These are phyloP conservation scores for Furcula furcula DNA, from an alignment of 2,888 invertebrate species.

Conservation along the genomic window DNA sequence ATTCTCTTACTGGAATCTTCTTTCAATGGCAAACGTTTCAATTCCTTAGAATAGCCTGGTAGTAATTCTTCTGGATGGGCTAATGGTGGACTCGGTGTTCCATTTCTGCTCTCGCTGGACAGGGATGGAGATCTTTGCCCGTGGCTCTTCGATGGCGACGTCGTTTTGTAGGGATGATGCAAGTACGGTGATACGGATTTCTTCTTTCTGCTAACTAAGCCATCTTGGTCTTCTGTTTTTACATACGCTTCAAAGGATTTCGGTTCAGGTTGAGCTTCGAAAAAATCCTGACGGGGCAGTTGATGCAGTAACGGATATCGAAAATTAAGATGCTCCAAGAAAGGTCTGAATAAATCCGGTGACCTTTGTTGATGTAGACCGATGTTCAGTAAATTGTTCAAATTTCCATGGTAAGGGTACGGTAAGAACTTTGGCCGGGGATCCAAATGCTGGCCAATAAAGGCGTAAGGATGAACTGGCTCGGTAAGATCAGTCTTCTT, in stretches of 20 bases:
- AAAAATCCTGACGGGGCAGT: conserved; percentile 62
- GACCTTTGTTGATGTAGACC: conserved; percentile 82
- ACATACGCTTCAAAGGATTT: conserved; percentile 51
- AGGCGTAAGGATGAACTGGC: conserved; percentile 59
- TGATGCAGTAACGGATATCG: conserved; percentile 69
- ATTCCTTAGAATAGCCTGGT: conserved; percentile 66
- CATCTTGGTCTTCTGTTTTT: conserved; percentile 62
- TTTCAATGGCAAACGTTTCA: conserved; percentile 73
- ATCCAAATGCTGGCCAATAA: conserved; percentile 59
- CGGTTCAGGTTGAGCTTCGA: conserved; percentile 46
- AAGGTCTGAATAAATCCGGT: conserved; percentile 74
- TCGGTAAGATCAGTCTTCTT: conserved; percentile 64
- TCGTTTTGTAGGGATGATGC: conserved; percentile 67
- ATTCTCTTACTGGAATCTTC: conserved; percentile 92
- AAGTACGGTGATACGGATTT: conserved; percentile 70
- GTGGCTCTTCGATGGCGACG: conserved; percentile 66
- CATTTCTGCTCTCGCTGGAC: conserved; percentile 77
- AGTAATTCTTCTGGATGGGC: conserved; percentile 70
- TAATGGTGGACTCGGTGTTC: conserved; percentile 79
- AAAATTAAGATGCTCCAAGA: conserved; percentile 69
- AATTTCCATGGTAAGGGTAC: conserved; percentile 83
- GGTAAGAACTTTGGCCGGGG: conserved; percentile 78
- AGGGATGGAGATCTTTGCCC: conserved; percentile 66
- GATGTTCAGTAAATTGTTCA: conserved; percentile 84
- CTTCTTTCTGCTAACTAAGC: conserved; percentile 58